These are phyloP conservation scores for Drosophila aff. DNA, from an alignment of 1,140 invertebrate genomes.

Conservation along the genomic window DNA sequence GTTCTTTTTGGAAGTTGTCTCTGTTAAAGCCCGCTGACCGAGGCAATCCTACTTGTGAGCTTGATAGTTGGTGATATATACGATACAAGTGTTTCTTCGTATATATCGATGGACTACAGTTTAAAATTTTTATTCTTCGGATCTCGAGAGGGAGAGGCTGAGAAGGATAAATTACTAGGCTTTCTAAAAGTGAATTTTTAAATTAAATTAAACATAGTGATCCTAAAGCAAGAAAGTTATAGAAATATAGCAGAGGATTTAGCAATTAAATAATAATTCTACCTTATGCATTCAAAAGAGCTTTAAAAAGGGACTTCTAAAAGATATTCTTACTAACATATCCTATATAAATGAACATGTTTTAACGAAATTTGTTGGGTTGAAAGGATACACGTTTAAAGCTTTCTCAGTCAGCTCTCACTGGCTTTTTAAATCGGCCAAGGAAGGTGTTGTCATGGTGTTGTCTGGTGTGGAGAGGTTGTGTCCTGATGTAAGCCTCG, in stretches of 20 bases:
- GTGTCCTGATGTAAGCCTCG: slow-evolving; percentile 36
- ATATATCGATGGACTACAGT: slow-evolving; percentile 42
- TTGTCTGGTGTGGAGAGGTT: slow-evolving; percentile 23
- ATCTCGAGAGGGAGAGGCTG: slow-evolving; percentile 27
- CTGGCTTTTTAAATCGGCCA: slow-evolving; percentile 10
- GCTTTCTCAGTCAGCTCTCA: slow-evolving; percentile 24
- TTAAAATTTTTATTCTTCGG: slow-evolving; percentile 1
- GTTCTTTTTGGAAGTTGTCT: slow-evolving; percentile 62
- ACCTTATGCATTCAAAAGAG: not conserved
- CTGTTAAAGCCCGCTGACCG: slow-evolving; percentile 50
- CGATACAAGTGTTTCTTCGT: slow-evolving; percentile 10
- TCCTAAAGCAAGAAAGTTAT: too few species aligned
- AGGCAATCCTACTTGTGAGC: slow-evolving; percentile 51
- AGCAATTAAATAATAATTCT: too few species aligned
- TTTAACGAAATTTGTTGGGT: not conserved
- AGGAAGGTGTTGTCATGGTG: slow-evolving; percentile 20
- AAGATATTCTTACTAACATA: not conserved
- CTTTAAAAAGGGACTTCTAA: not conserved
- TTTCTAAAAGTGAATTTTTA: not conserved
- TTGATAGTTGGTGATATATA: slow-evolving; percentile 47
- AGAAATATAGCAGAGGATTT: too few species aligned
- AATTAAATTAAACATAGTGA: not conserved
- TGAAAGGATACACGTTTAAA: not conserved
- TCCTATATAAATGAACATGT: not conserved
- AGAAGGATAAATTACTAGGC: not conserved